Conservation (phyloP, 2,888 invertebrate genomes). For the Miltochrista miniata region DNA sequence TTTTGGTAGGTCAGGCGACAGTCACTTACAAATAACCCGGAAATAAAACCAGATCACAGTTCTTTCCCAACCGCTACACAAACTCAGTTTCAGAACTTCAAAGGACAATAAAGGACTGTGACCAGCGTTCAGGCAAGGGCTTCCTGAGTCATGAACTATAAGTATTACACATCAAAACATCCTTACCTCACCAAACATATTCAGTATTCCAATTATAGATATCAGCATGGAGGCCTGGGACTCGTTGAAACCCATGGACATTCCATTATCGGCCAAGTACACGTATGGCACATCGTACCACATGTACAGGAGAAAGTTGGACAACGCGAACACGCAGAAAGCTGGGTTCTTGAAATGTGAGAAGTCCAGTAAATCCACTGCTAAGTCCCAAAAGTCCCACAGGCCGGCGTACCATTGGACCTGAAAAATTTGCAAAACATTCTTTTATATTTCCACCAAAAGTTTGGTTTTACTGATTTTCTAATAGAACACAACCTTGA, state of each 20-base stretch:
- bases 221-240: slow-evolving; percentile 91
- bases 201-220: slow-evolving; percentile 93
- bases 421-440: slow-evolving; percentile 46
- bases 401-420: slow-evolving; percentile 88
- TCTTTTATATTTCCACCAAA: too few relatives aligned
- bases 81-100: too few relatives aligned
- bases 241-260: slow-evolving; percentile 88
- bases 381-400: slow-evolving; percentile 90
- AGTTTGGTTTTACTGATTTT: too few relatives aligned
- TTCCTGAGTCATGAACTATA: too few relatives aligned
- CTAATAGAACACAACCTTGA: too few relatives aligned
- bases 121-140: too few relatives aligned
- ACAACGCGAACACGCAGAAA: slow-evolving; percentile 91
- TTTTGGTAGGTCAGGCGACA: too few relatives aligned
- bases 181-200: slow-evolving; percentile 94
- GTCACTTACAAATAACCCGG: too few relatives aligned
- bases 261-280: slow-evolving; percentile 92
- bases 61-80: too few relatives aligned
- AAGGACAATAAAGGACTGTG: too few relatives aligned
- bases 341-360: slow-evolving; percentile 89
- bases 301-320: slow-evolving; percentile 95
- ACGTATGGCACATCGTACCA: slow-evolving; percentile 98
- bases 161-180: background rate
- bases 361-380: slow-evolving; percentile 91
- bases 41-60: too few relatives aligned